Base-by-base conservation (phyloP, 2,888 invertebrate species). In the Julus scandinavius region DNA sequence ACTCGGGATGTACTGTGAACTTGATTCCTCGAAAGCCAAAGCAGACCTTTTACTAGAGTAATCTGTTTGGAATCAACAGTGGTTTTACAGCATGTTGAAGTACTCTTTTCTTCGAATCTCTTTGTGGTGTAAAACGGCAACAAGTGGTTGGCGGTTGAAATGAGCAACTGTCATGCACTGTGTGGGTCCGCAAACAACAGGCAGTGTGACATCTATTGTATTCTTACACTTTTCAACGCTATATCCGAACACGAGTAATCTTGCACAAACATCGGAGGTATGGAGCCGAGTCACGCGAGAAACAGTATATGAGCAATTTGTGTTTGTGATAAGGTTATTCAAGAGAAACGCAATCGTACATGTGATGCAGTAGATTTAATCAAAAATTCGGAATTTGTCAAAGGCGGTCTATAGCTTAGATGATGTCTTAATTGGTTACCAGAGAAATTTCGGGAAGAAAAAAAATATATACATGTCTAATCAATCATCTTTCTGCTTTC, bases 371-470 rank as follows among this genome's bases (percentile, higher is more conserved):
- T 72, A 29, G 72, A 54, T 54, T 63, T n/a, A 63, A 63, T 63
- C 58, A 63, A 63, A 63, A 63, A n/a, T 63, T 63, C n/a, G 58
- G n/a, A 63, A 17, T 63, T 63, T 63, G n/a, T n/a, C n/a, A n/a
- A 63, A 63, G 54, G 54, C 54, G 41, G 41, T 45, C 41, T n/a
- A n/a, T 45, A 5, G 41, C 41, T 45, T 45, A 45, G 41, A 45
- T 45, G 41, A 45, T 45, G 41, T 45, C 41, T 45, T 45, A 45
- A 45, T 45, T 45, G 6, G 41, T 45, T 45, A 45, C 6, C 4
- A 45, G 41, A 45, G 41, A 45, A 45, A 5, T 45, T 45, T 2
- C 2, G 41, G 6, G 41, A 45, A 6, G 6, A 45, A 45, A 45
- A 45, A 45, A 45, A 45, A 45, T 45, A 5, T 45, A 45, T 45